Evolutionary conservation across 2,113 vertebrate genomes (phyloP), one percentile per base, ranked within the genome.

Genomic region (Microcebus jonahi): DNA sequence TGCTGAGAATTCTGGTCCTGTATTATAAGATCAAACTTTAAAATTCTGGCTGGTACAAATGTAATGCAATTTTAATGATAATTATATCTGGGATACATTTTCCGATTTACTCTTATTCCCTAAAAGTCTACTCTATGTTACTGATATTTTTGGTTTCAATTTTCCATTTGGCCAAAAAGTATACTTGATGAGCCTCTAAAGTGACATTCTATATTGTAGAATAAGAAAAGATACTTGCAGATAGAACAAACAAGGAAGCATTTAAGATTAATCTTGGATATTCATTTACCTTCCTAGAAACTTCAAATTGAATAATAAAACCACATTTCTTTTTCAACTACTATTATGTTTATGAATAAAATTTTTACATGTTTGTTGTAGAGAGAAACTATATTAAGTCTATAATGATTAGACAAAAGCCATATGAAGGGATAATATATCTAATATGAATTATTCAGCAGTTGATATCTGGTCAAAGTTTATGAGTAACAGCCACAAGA

Each of bases 261-360:
- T 36, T 87, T 68, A 80, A 80, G 36, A 88, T 85, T 81, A 83
- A 25, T 82, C 31, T 55, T 90, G 13, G 20, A 93, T 12, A 59
- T 59, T 80, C 6, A 59, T 65, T 80, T 5, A 36, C 29, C 36
- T 95, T 77, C 92, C 39, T 88, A 86, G 20, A 55, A 88, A 85
- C 7, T 92, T 90, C 36, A 91, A 50, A 27, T 55, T 82, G 90
- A 91, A 84, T 29, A 90, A 90, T 57, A 48, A 89, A 93, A 61
- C 59, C 14, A 34, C 2, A 27, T 65, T 81, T 94, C 39, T 91
- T 94, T 95, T 88, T 83, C 45, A 88, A 68, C 14, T 63, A 83
- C 59, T 76, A 63, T 68, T 59, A 73, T 82, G 11, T 91, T 88
- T 96, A 63, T 50, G 75, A 96, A 75, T 94, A 27, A 95, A 90